These are phyloP conservation scores for Cyrtodaria siliqua DNA, from an alignment of 2,888 invertebrate species.

Conservation along the genomic window DNA sequence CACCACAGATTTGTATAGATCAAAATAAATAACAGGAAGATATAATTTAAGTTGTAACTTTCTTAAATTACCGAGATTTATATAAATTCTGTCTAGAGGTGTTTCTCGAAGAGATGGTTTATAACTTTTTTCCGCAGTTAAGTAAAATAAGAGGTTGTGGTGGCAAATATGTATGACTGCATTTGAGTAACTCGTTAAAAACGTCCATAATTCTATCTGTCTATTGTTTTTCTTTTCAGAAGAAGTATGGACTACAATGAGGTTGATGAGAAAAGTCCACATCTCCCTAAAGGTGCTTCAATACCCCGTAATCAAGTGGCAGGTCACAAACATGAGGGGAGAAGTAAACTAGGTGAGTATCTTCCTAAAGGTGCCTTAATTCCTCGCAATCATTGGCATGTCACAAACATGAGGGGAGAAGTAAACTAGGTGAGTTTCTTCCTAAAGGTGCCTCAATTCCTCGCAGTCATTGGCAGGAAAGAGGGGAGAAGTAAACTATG, in stretches of 20 bases:
- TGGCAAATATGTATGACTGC: too few species aligned
- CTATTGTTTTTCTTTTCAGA: constrained; percentile 37
- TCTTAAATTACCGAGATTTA: too few species aligned
- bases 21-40: too few species aligned
- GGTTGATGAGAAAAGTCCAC: constrained; percentile 54
- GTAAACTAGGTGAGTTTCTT: constrained; percentile 66
- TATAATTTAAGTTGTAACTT: too few species aligned
- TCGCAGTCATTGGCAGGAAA: constrained; percentile 68
- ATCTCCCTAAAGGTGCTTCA: constrained; percentile 59
- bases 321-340: constrained; percentile 72
- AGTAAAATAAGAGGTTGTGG: too few species aligned
- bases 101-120: too few species aligned
- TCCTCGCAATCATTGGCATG: constrained; percentile 70
- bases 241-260: constrained; percentile 61
- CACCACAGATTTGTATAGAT: too few species aligned
- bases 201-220: too few species aligned
- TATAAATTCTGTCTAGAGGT: too few species aligned
- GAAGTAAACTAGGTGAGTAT: constrained; percentile 65
- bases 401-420: constrained; percentile 70
- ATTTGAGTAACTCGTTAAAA: too few species aligned
- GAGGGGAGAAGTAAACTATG: background rate
- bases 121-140: too few species aligned
- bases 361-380: constrained; percentile 53
- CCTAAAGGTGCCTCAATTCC: constrained; percentile 24
- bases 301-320: constrained; percentile 70